These are phyloP conservation scores for Eubasilissa regina DNA, from an alignment of 1,140 invertebrate genomes.

Conservation along the genomic window DNA sequence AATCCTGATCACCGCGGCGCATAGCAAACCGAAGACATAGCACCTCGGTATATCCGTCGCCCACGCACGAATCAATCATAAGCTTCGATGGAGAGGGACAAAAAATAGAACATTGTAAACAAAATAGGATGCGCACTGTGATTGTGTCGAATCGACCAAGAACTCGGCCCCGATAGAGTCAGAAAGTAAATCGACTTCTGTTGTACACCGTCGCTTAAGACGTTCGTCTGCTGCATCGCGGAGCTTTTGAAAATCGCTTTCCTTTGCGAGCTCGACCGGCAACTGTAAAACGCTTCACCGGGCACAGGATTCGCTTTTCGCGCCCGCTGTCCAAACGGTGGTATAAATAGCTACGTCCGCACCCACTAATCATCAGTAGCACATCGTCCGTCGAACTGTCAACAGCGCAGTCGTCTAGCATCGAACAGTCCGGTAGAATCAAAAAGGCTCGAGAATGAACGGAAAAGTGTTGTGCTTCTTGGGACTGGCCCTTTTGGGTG, in stretches of 20 bases:
- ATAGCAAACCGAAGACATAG: conserved; percentile 2
- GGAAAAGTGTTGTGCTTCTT: conserved; percentile 70
- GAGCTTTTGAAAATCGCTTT: conserved; percentile 11
- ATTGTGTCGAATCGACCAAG: conserved; percentile 15
- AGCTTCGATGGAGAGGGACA: conserved; percentile 5
- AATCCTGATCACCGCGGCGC: not conserved
- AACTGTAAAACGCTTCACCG: conserved; percentile 20
- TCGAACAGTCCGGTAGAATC: conserved; percentile 64
- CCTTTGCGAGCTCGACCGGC: not conserved
- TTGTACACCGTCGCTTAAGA: not conserved
- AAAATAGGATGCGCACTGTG: conserved; percentile 20
- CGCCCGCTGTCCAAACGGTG: conserved; percentile 58
- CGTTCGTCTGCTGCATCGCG: not conserved
- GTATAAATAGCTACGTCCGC: conserved; percentile 71
- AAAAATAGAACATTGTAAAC: conserved; percentile 40
- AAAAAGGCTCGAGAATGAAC: conserved; percentile 64
- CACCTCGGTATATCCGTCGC: conserved; percentile 28
- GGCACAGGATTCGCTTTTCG: conserved; percentile 10
- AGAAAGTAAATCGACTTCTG: not conserved
- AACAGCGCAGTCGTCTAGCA: conserved; percentile 64
- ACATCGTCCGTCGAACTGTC: conserved; percentile 66
- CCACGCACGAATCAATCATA: conserved; percentile 37
- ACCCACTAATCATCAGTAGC: conserved; percentile 70
- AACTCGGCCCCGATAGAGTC: not conserved
- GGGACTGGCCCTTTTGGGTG: conserved; percentile 69